phyloP scores from a whole-genome alignment of 1,140 invertebrate species.

The Hyles euphorbiae region DNA sequence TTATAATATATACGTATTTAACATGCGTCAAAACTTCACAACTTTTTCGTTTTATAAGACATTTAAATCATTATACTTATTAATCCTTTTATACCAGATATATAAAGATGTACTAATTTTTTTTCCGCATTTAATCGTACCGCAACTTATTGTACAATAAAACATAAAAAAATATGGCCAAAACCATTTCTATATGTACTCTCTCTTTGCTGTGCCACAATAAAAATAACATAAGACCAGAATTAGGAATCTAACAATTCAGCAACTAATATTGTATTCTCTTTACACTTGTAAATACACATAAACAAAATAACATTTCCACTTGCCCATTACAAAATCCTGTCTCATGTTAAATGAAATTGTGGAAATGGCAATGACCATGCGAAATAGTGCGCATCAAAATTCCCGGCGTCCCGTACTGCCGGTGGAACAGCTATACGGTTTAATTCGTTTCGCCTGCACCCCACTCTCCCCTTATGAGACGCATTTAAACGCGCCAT shows the following conservation, averaged over 20 bases:
- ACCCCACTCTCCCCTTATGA: neutral
- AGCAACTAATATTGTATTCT: no score
- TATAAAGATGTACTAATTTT: neutral
- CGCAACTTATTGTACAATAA: no score
- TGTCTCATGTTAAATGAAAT: constrained; percentile 37
- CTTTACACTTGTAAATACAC: no score
- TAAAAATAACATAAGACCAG: no score
- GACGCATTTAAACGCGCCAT: neutral
- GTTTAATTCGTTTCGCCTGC: constrained; percentile 1
- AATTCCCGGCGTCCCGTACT: constrained; percentile 45
- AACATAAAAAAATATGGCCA: no score
- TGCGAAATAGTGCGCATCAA: constrained; percentile 52
- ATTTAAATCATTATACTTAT: neutral
- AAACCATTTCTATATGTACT: no score
- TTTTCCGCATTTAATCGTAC: no score
- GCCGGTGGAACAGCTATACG: constrained; percentile 2
- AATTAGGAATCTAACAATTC: no score
- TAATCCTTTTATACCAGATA: neutral
- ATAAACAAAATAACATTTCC: no score
- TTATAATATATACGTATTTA: constrained; percentile 11
- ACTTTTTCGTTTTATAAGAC: neutral
- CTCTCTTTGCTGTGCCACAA: no score
- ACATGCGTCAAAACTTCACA: neutral
- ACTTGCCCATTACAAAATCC: constrained; percentile 9
- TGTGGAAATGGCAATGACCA: constrained; percentile 59